Percentiles rank a stretch among this genome's conserved stretches.
phyloP scores from a whole-genome alignment of 92 coral and sea anemone species.

The Porites divaricata region DNA sequence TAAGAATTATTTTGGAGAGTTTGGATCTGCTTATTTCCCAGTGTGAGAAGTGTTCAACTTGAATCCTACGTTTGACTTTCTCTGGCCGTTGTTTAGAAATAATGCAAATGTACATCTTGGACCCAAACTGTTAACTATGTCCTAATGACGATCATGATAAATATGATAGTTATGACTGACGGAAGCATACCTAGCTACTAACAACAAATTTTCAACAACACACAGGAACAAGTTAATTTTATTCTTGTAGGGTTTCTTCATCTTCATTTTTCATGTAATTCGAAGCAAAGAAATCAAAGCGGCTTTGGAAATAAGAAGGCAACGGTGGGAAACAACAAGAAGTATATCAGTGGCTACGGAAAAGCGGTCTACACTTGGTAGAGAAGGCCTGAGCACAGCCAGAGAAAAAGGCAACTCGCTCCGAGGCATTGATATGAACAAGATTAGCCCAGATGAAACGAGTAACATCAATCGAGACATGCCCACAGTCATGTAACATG shows the following conservation, averaged over 20 bases:
- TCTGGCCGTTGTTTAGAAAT: too few species aligned
- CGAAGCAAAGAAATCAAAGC: slow-evolving; percentile 67
- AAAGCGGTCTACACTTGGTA: not conserved
- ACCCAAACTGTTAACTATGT: too few species aligned
- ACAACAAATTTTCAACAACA: too few species aligned
- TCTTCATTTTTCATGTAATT: slow-evolving; percentile 74
- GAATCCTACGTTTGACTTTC: too few species aligned
- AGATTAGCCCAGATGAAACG: slow-evolving; percentile 8
- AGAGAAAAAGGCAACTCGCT: not conserved
- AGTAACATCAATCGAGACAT: not conserved
- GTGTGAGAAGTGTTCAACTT: too few species aligned
- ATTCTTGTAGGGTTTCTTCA: slow-evolving; percentile 68
- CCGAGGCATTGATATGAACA: not conserved
- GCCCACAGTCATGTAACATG: not conserved
- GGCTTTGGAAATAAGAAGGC: slow-evolving; percentile 45
- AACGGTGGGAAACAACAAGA: slow-evolving; percentile 50
- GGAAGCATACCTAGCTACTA: too few species aligned
- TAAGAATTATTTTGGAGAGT: too few species aligned
- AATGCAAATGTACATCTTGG: too few species aligned
- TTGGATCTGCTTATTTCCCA: too few species aligned
- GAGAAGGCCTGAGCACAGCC: too few species aligned
- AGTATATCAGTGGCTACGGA: slow-evolving; percentile 12
- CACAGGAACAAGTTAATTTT: not conserved
- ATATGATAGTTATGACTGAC: too few species aligned
- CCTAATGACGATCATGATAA: too few species aligned